These are phyloP conservation scores for western clawed frog (Xenopus tropicalis) DNA, from an alignment of 2,113 vertebrate species.

Conservation along the genomic window DNA sequence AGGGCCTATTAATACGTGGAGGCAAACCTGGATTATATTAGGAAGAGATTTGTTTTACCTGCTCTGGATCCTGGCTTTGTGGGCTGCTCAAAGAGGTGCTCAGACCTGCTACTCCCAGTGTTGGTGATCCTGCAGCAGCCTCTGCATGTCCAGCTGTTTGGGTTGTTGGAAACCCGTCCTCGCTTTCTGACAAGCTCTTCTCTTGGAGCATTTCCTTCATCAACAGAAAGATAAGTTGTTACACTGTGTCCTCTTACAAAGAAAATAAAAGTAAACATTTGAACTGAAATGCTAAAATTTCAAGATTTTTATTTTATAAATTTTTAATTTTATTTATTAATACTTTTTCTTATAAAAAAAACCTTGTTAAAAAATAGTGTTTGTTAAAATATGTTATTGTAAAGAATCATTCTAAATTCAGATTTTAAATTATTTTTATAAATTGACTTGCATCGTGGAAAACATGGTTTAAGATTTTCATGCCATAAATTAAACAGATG, in stretches of 20 bases:
- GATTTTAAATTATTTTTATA: no score
- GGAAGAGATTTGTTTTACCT: conserved; percentile 67
- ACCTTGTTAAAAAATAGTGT: no score
- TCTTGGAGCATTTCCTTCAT: conserved; percentile 95
- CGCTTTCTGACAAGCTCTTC: conserved; percentile 84
- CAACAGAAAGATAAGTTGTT: conserved; percentile 12
- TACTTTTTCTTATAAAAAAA: no score
- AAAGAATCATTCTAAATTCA: no score
- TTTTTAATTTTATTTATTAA: no score
- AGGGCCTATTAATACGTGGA: not conserved
- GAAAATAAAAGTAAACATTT: no score
- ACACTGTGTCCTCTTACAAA: not conserved
- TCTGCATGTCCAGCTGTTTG: conserved; percentile 70
- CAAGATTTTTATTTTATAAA: no score
- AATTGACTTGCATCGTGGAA: no score
- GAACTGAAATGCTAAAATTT: no score
- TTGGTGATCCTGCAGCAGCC: conserved; percentile 67
- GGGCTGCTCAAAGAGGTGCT: conserved; percentile 68
- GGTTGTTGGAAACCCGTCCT: conserved; percentile 78
- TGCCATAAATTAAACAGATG: no score
- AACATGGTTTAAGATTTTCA: no score
- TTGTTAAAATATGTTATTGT: no score
- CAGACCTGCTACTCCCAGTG: conserved; percentile 69
- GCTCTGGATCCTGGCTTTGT: conserved; percentile 76
- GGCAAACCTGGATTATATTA: conserved; percentile 1